Conservation (phyloP, 2,113 vertebrate genomes). For the Trichomycterus rosablanca region DNA sequence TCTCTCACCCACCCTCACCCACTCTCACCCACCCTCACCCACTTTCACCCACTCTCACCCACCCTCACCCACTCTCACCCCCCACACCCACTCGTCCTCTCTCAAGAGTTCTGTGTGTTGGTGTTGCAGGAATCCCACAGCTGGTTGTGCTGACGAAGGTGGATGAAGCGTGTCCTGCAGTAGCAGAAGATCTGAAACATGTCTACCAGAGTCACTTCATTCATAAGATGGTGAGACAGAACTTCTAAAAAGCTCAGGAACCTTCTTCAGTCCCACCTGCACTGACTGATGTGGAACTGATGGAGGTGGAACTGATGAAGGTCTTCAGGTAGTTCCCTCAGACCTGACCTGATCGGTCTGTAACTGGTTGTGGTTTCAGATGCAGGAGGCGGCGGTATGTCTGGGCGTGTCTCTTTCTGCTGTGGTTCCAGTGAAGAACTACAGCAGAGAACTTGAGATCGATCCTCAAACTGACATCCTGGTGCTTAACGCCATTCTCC, state of each 20-base stretch:
- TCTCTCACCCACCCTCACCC: neutral
- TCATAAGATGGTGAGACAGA: conserved; percentile 49
- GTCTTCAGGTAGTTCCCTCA: too few species aligned
- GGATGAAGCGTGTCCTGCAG: conserved; percentile 60
- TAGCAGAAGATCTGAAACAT: conserved; percentile 51
- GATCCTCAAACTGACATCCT: conserved; percentile 50
- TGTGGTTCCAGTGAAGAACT: conserved; percentile 63
- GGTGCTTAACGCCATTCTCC: conserved; percentile 53
- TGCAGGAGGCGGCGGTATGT: conserved; percentile 47
- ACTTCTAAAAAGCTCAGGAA: too few species aligned
- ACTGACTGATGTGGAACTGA: too few species aligned
- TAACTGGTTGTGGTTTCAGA: conserved; percentile 37
- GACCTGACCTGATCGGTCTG: too few species aligned
- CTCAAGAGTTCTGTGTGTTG: neutral
- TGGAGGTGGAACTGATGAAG: too few species aligned
- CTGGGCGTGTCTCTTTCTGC: conserved; percentile 57
- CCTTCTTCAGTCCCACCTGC: too few species aligned
- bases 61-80: neutral
- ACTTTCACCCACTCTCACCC: neutral
- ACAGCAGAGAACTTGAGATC: conserved; percentile 58
- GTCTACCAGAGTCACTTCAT: conserved; percentile 58
- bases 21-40: neutral
- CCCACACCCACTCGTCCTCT: neutral
- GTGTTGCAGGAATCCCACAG: conserved; percentile 57
- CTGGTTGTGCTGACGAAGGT: conserved; percentile 64